Conservation (phyloP, 2,888 invertebrate genomes). For the Epistrophe grossulariae region DNA sequence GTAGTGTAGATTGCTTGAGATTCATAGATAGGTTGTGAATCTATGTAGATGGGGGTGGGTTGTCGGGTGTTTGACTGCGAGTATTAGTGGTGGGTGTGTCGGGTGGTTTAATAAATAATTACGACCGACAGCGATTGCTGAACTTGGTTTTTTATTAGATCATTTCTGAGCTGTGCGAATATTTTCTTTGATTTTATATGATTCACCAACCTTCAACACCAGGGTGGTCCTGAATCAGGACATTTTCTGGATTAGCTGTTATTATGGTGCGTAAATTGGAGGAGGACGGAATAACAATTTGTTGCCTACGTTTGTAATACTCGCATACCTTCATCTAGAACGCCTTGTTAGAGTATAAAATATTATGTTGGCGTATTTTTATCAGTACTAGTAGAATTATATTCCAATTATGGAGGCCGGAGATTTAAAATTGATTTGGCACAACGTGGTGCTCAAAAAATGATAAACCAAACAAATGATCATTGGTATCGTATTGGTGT, state of each 20-base stretch:
- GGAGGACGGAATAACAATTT: constrained; percentile 50
- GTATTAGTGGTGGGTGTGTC: constrained; percentile 10
- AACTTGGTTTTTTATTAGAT: constrained; percentile 56
- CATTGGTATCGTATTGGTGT: background rate
- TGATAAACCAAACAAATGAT: background rate
- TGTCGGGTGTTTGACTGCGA: background rate
- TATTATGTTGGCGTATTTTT: constrained; percentile 44
- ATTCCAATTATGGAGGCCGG: constrained; percentile 58
- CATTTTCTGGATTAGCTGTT: constrained; percentile 55
- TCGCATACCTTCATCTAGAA: no score
- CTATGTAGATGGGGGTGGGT: background rate
- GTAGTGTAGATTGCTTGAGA: background rate
- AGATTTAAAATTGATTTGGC: constrained; percentile 68
- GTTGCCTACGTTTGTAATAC: constrained; percentile 21
- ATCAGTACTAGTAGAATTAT: constrained; percentile 48
- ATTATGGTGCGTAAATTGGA: constrained; percentile 40
- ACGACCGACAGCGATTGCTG: constrained; percentile 61
- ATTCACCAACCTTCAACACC: constrained; percentile 25
- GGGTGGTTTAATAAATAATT: constrained; percentile 70
- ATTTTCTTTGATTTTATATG: constrained; percentile 33
- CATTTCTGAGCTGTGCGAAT: constrained; percentile 51
- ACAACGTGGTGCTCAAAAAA: constrained; percentile 7
- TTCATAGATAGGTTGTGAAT: background rate
- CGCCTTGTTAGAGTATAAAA: constrained; percentile 8
- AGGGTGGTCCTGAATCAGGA: constrained; percentile 8